Evolutionary conservation across 2,797 vertebrate species (phyloP).

Genomic region (Agapornis canus): DNA sequence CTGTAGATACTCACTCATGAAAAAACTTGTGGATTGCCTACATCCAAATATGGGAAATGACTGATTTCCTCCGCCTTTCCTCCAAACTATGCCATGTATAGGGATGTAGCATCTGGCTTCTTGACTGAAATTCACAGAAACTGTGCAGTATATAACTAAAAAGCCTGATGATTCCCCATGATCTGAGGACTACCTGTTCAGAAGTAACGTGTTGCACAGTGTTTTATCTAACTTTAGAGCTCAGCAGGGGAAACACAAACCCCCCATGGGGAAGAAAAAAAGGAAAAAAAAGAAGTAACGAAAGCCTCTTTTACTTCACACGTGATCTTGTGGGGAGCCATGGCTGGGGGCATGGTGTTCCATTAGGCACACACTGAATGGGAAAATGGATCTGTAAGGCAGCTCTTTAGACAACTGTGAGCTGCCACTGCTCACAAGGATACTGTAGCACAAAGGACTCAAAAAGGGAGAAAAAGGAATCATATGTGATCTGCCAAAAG

Average conservation of each 20-base stretch:
- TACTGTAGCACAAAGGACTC: neutral
- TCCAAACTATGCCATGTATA: neutral
- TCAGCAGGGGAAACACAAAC: neutral
- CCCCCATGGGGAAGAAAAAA: neutral
- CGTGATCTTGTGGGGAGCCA: neutral
- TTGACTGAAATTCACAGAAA: neutral
- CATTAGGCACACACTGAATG: neutral
- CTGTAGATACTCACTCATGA: neutral
- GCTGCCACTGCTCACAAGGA: neutral
- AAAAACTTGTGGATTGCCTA: neutral
- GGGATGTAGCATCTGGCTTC: neutral
- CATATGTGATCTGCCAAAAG: neutral
- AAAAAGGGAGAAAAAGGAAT: neutral
- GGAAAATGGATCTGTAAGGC: neutral
- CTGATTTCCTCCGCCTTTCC: constrained; percentile 2
- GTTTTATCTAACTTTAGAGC: neutral
- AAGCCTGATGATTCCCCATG: neutral
- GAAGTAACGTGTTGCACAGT: neutral
- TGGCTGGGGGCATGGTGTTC: neutral
- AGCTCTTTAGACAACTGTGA: neutral
- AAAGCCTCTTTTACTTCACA: neutral
- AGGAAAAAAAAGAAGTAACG: rapidly evolving
- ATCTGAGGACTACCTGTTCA: neutral
- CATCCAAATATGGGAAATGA: neutral
- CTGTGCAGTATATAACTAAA: neutral